Evolutionary conservation across 2,888 invertebrate genomes (phyloP).

Genomic region (Isoperla grammatica): DNA sequence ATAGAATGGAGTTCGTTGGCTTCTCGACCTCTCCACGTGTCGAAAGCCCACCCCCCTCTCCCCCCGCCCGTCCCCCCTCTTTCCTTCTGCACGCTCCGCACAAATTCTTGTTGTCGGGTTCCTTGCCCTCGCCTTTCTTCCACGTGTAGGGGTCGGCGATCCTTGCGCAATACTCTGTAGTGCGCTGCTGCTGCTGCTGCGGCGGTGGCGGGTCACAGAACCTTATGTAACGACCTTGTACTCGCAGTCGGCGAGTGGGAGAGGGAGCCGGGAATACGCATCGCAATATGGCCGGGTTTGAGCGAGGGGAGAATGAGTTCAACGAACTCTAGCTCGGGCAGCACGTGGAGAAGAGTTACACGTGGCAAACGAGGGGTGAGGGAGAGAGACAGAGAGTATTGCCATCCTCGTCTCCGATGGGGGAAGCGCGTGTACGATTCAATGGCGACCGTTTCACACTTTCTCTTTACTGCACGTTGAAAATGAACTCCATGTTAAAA

Average conservation of each 20-base stretch:
- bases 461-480: too few relatives aligned
- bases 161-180: conserved; percentile 8
- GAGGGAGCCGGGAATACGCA: conserved; percentile 14
- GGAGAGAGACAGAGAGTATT: neutral
- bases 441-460: too few relatives aligned
- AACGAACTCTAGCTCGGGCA: conserved; percentile 15
- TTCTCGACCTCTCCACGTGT: conserved; percentile 27
- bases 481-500: too few relatives aligned
- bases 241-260: conserved; percentile 11
- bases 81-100: conserved; percentile 16
- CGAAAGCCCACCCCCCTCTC: conserved; percentile 7
- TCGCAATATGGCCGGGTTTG: conserved; percentile 24
- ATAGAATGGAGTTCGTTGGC: conserved; percentile 25
- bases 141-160: neutral
- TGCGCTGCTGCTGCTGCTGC: conserved; percentile 2
- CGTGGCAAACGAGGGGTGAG: conserved; percentile 6
- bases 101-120: conserved; percentile 10
- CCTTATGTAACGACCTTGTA: conserved; percentile 16
- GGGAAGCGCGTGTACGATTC: too few relatives aligned
- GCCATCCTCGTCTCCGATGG: too few relatives aligned
- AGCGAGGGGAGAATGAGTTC: conserved; percentile 23
- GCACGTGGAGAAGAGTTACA: conserved; percentile 15
- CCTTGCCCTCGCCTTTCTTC: neutral
- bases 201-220: neutral
- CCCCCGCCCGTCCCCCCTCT: too few relatives aligned